Evolutionary conservation across 2,888 invertebrate genomes (phyloP), one percentile per base, ranked within the genome.

Genomic region (Philaethria dido): DNA sequence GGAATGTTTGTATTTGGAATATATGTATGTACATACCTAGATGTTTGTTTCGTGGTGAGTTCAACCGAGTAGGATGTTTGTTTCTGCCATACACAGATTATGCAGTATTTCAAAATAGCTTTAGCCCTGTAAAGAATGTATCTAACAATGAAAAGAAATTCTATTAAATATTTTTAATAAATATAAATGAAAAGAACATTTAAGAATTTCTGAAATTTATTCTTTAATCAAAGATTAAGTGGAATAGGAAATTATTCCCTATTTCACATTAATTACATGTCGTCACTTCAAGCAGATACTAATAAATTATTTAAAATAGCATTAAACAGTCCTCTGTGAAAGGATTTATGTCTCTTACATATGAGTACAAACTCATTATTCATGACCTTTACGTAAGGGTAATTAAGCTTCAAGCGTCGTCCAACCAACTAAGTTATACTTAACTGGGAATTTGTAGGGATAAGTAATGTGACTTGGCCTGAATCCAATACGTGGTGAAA

Each of bases 401-500:
- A 65, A 65, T 65, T 65, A 65, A 65, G 59, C 52, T 50, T 65
- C 50, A 65, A 65, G 59, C 59, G 50, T 50, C 42, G 50, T 57
- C 60, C 60, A 44, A 60, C 59, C 44, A 65, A 57, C 50, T 59
- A 65, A 60, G 65, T 65, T 57, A 65, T 59, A 65, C 60, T 65
- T 65, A 60, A 65, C 50, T 50, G 60, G 65, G 65, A 65, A 65
- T 65, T 65, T 65, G 64, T 65, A 60, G 39, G 65, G 59, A 60
- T 65, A 65, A 65, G 60, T 65, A 60, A 65, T 65, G 50, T 33
- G 33, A 48, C 60, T 65, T 65, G 65, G 65, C 65, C 20, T 22
- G 44, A 20, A 25, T 65, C 60, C 65, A 65, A 50, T 65, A 33
- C 57, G 65, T 60, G 50, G 50, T 52, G 57, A 57, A 47, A 57